Evolutionary conservation across 92 coral and sea anemone genomes (phyloP).

Genomic region (Nematostella vectensis): DNA sequence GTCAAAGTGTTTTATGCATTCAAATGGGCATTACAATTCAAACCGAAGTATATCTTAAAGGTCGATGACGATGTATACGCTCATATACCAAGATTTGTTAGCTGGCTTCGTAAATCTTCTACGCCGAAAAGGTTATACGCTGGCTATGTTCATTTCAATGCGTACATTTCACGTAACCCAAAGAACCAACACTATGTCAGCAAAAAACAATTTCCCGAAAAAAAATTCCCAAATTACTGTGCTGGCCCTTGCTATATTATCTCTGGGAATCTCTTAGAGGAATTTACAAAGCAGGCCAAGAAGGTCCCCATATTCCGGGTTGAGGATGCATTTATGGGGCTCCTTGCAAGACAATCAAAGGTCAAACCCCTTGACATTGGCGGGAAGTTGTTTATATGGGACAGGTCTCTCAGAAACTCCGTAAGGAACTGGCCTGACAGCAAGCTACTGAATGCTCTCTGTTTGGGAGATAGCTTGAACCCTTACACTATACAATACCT

Average conservation of each 20-base stretch:
- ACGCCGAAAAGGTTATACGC: slow-evolving; percentile 30
- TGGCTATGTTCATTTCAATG: slow-evolving; percentile 31
- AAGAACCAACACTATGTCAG: slow-evolving; percentile 33
- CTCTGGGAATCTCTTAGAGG: slow-evolving; percentile 23
- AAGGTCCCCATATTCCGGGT: slow-evolving; percentile 12
- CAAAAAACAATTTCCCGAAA: slow-evolving; percentile 8
- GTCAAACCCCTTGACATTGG: slow-evolving; percentile 21
- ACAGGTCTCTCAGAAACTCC: slow-evolving; percentile 6
- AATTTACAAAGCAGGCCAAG: slow-evolving; percentile 10
- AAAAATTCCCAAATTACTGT: slow-evolving; percentile 27
- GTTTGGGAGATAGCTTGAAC: slow-evolving; percentile 26
- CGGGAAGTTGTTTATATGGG: slow-evolving; percentile 19
- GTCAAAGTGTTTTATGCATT: slow-evolving; percentile 21
- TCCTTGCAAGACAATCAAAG: slow-evolving; percentile 11
- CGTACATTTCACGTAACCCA: slow-evolving; percentile 19
- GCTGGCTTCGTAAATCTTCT: slow-evolving; percentile 17
- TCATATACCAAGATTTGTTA: slow-evolving; percentile 23
- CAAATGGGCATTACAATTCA: slow-evolving; percentile 19
- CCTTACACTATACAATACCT: slow-evolving; percentile 8
- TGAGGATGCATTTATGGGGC: slow-evolving; percentile 29
- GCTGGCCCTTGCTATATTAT: slow-evolving; percentile 38
- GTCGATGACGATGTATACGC: slow-evolving; percentile 41
- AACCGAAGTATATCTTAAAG: slow-evolving; percentile 28
- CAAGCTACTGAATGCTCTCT: slow-evolving; percentile 8
- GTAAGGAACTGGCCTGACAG: slow-evolving; percentile 5